Percentiles rank a stretch among this genome's conserved stretches.
These are phyloP conservation scores for Eupithecia inturbata DNA, from an alignment of 2,888 invertebrate genomes.

Conservation along the genomic window DNA sequence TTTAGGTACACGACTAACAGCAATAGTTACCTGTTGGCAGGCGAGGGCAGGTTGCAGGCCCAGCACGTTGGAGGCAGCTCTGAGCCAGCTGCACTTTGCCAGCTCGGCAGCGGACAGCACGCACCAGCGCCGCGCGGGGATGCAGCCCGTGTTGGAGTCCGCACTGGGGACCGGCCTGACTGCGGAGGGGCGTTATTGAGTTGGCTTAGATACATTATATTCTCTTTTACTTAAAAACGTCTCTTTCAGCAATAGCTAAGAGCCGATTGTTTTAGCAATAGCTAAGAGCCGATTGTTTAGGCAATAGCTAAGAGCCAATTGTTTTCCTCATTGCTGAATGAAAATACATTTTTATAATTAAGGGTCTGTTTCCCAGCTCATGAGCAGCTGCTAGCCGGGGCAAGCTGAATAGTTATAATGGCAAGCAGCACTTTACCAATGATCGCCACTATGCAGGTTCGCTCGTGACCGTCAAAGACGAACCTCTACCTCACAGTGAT, in stretches of 20 bases:
- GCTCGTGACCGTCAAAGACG: background rate
- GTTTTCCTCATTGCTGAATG: too few species aligned
- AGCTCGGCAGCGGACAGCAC: slow-evolving; percentile 80
- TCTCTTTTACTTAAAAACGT: too few species aligned
- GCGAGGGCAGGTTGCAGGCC: slow-evolving; percentile 85
- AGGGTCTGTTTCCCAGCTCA: too few species aligned
- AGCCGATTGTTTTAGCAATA: too few species aligned
- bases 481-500: background rate
- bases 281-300: too few species aligned
- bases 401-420: too few species aligned
- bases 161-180: slow-evolving; percentile 62
- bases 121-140: slow-evolving; percentile 84
- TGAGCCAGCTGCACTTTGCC: slow-evolving; percentile 85
- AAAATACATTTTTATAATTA: too few species aligned
- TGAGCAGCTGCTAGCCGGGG: too few species aligned
- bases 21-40: slow-evolving; percentile 58
- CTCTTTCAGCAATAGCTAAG: too few species aligned
- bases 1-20: too few species aligned
- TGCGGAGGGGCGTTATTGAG: slow-evolving; percentile 43
- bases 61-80: slow-evolving; percentile 79
- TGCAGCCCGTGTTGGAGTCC: slow-evolving; percentile 58
- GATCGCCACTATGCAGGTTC: background rate
- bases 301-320: too few species aligned
- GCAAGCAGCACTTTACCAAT: background rate
- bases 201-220: background rate